phyloP scores from a whole-genome alignment of 2,888 invertebrate species.

The Frankliniella intonsa region DNA sequence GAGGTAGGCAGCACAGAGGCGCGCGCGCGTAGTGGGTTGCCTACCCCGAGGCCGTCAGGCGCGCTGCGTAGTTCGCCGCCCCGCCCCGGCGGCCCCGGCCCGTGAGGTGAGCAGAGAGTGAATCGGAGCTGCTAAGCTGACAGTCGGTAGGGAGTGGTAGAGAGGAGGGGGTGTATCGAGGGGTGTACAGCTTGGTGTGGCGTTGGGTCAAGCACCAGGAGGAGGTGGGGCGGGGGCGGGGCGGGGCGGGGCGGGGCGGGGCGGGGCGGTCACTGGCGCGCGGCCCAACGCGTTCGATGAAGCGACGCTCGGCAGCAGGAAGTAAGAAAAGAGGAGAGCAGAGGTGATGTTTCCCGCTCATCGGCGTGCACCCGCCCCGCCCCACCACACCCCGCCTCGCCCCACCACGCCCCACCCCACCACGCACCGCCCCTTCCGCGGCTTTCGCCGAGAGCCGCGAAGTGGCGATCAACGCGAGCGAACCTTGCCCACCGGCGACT shows the following conservation, averaged over 20 bases:
- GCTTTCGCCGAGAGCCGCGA: background rate
- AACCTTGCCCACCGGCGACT: background rate
- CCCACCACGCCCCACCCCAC: background rate
- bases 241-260: background rate
- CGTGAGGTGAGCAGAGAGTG: too few species aligned
- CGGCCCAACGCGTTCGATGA: background rate
- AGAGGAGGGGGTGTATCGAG: too few species aligned
- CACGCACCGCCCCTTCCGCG: background rate
- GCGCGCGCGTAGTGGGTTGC: too few species aligned
- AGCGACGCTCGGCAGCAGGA: background rate
- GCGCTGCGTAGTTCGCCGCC: too few species aligned
- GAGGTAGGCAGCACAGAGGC: too few species aligned
- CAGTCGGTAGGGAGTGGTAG: too few species aligned
- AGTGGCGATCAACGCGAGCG: background rate
- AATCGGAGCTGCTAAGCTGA: too few species aligned
- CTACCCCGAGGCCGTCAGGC: too few species aligned
- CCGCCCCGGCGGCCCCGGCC: too few species aligned
- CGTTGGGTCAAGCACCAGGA: too few species aligned
- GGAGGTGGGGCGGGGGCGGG: too few species aligned
- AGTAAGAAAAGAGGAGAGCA: background rate
- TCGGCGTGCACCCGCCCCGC: background rate
- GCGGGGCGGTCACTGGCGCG: background rate
- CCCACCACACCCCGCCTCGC: background rate
- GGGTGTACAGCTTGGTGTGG: too few species aligned
- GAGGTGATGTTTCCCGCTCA: background rate